A percentile compares a stretch with the other conserved stretches of the same genome.
Conservation (phyloP, 2,113 vertebrate genomes). For the Scomber colias region DNA sequence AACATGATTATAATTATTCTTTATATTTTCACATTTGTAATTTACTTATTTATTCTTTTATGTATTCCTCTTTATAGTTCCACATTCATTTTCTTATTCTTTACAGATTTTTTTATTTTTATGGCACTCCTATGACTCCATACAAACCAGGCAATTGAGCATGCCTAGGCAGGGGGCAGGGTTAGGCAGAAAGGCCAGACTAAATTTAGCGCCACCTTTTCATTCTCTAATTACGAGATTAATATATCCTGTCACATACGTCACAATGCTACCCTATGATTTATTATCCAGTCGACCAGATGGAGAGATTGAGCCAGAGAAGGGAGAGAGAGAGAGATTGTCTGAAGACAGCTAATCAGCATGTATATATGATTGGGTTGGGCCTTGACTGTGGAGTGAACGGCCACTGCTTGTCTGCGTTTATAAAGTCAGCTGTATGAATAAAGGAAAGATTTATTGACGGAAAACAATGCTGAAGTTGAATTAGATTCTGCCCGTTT, state of each 20-base stretch:
- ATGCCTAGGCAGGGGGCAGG: slow-evolving; percentile 47
- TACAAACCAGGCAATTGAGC: slow-evolving; percentile 39
- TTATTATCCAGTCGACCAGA: slow-evolving; percentile 78
- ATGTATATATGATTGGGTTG: slow-evolving; percentile 52
- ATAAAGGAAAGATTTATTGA: slow-evolving; percentile 68
- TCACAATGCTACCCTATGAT: slow-evolving; percentile 79
- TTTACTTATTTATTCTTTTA: no score
- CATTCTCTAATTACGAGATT: slow-evolving; percentile 83
- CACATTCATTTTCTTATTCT: no score
- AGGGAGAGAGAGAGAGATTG: slow-evolving; percentile 44
- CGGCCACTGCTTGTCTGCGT: slow-evolving; percentile 35
- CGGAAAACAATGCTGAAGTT: slow-evolving; percentile 60
- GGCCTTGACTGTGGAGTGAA: slow-evolving; percentile 23
- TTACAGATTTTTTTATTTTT: no score
- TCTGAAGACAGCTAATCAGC: slow-evolving; percentile 70
- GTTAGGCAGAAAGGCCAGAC: slow-evolving; percentile 75
- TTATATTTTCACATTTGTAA: no score
- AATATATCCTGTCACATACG: slow-evolving; percentile 81
- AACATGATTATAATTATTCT: no score
- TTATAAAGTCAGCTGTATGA: slow-evolving; percentile 51
- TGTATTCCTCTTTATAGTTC: no score
- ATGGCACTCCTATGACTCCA: no score
- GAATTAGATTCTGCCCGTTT: slow-evolving; percentile 61
- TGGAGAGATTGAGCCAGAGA: slow-evolving; percentile 71
- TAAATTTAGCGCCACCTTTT: slow-evolving; percentile 84